phyloP scores from a whole-genome alignment of 2,888 invertebrate species.

The Rosalia funebris region DNA sequence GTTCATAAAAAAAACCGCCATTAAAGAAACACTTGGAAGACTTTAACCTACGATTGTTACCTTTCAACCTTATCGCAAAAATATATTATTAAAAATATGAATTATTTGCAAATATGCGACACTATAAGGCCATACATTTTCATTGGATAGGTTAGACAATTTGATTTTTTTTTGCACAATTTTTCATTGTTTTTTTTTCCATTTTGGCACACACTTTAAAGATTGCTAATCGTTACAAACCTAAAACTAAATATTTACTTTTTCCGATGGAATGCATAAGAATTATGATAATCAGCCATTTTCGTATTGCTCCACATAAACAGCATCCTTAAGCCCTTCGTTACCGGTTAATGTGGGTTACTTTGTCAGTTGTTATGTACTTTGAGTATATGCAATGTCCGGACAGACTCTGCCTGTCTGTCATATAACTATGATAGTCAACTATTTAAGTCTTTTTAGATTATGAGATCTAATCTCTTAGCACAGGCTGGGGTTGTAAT shows the following conservation, averaged over 20 bases:
- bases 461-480: slow-evolving; percentile 53
- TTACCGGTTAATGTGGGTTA: no score
- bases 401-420: neutral
- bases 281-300: slow-evolving; percentile 25
- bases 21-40: slow-evolving; percentile 54
- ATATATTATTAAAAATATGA: slow-evolving; percentile 59
- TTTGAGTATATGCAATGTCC: slow-evolving; percentile 23
- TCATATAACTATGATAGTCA: slow-evolving; percentile 17
- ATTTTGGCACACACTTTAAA: slow-evolving; percentile 49
- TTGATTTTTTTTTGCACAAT: slow-evolving; percentile 38
- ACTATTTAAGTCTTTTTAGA: slow-evolving; percentile 36
- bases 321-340: no score
- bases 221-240: slow-evolving; percentile 38
- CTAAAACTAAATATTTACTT: slow-evolving; percentile 28
- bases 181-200: slow-evolving; percentile 21
- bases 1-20: no score
- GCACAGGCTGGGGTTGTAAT: slow-evolving; percentile 52
- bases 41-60: slow-evolving; percentile 55
- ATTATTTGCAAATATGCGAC: slow-evolving; percentile 46
- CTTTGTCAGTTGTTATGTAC: neutral
- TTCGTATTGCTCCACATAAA: neutral
- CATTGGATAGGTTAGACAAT: slow-evolving; percentile 55
- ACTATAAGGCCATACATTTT: slow-evolving; percentile 61
- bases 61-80: slow-evolving; percentile 53
- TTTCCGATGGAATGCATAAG: slow-evolving; percentile 34